Conservation (phyloP, 53 echinoderm and acorn worm species). For the Luidia sarsii region DNA sequence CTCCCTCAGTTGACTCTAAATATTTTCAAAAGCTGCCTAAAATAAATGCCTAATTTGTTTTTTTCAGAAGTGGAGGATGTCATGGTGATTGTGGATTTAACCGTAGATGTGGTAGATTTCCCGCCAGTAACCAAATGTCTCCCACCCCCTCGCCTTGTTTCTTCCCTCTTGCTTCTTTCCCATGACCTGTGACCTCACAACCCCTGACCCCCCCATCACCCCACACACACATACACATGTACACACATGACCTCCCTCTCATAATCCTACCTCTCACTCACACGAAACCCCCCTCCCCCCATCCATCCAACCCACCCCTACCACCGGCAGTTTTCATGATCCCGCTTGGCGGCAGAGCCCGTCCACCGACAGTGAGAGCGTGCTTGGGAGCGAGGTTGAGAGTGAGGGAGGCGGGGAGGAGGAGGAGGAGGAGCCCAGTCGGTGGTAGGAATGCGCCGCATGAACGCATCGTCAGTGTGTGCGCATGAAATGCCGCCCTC, state of each 20-base stretch:
- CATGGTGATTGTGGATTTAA: too few relatives aligned
- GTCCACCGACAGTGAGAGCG: constrained; percentile 11
- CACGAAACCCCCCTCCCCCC: not conserved
- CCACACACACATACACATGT: not conserved
- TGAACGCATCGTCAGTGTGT: constrained; percentile 21
- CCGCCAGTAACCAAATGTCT: not conserved
- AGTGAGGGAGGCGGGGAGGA: not conserved
- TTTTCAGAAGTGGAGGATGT: too few relatives aligned
- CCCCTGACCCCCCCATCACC: not conserved
- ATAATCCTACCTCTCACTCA: not conserved
- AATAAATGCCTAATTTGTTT: too few relatives aligned
- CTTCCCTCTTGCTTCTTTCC: not conserved
- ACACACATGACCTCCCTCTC: not conserved
- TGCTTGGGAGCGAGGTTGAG: constrained; percentile 7
- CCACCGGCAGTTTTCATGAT: constrained; percentile 43
- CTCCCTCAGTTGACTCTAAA: too few relatives aligned
- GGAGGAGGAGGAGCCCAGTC: not conserved
- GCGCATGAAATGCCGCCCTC: constrained; percentile 21
- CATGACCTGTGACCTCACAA: too few relatives aligned
- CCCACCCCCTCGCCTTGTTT: not conserved
- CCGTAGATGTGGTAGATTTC: too few relatives aligned
- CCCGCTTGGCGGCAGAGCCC: constrained; percentile 27
- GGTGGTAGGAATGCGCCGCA: constrained; percentile 44
- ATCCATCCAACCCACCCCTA: not conserved
- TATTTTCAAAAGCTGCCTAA: too few relatives aligned